These are phyloP conservation scores for Conus betulinus DNA, from an alignment of 1,140 invertebrate species.

Conservation along the genomic window DNA sequence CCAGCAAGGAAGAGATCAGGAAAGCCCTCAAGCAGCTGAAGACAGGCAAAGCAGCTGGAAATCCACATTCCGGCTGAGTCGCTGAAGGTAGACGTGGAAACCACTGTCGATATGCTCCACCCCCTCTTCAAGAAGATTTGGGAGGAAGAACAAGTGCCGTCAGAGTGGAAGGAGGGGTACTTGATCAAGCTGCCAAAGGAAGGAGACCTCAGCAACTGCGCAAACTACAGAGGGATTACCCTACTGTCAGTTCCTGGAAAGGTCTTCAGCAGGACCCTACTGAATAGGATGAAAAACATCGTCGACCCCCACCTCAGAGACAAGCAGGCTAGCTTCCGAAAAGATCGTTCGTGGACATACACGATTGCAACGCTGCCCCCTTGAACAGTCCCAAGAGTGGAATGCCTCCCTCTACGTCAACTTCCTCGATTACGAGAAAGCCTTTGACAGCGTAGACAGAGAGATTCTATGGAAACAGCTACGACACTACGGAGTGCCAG, in stretches of 20 bases:
- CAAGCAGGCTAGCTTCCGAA: too few species aligned
- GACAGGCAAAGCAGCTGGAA: constrained; percentile 44
- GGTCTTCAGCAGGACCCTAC: constrained; percentile 29
- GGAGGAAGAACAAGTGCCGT: constrained; percentile 38
- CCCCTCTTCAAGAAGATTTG: constrained; percentile 44
- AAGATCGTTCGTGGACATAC: too few species aligned
- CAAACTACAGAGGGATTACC: constrained; percentile 55
- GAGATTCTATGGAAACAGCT: too few species aligned
- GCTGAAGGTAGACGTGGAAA: constrained; percentile 41
- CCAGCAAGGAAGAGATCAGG: constrained; percentile 32
- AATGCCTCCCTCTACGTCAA: too few species aligned
- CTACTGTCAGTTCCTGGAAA: not conserved
- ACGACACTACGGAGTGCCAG: too few species aligned
- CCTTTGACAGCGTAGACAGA: too few species aligned
- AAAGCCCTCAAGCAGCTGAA: constrained; percentile 48
- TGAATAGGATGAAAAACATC: constrained; percentile 41
- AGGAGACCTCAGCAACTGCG: constrained; percentile 52
- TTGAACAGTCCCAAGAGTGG: too few species aligned
- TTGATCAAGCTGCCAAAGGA: constrained; percentile 57
- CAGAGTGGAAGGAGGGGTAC: constrained; percentile 49
- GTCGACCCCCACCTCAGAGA: too few species aligned
- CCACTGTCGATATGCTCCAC: constrained; percentile 28
- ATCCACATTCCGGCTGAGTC: constrained; percentile 45
- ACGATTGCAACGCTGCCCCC: too few species aligned
- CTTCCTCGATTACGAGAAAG: too few species aligned